Evolutionary conservation across 2,797 vertebrate species (phyloP), one percentile per base, ranked within the genome.

Genomic region (Gymnoscopelus braueri): DNA sequence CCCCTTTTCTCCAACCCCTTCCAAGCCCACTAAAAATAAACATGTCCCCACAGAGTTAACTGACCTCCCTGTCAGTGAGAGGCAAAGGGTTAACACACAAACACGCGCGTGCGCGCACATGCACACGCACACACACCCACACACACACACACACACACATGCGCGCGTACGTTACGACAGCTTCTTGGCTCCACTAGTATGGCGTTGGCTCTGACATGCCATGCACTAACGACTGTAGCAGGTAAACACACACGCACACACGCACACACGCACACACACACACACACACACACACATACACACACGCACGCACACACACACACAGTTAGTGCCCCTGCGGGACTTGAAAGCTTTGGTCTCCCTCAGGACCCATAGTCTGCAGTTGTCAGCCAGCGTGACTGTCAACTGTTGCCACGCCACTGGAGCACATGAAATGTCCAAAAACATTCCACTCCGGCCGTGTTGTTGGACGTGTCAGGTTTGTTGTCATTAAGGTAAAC

Each of bases 21-120:
- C 69, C 66, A 79, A 82, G 82, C 88, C 86, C 87, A 83, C 88
- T 91, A 88, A 91, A 92, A 92, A 91, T 91, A 92, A 92, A 93
- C 91, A 92, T 79, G 83, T 90, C 88, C 89, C 89, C 87, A 78
- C 81, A 87, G 87, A 88, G 89, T 88, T 24, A 66, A 63, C 71
- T 73, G 57, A 91, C 91, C 91, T 88, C 89, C 87, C 87, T 90
- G 91, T 91, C 90, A 90, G 88, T 82, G 83, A 89, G 87, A 75
- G 84, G 85, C 81, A 77, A 90, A 87, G 89, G 88, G 87, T 92
- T 91, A 89, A 88, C 81, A 89, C 66, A 85, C n/a, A 88, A 78
- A 32, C 39, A n/a, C 23, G 49, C 64, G 58, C 64, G 29, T 86
- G 75, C 82, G 88, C 66, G 9, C 64, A 66, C 35, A 57, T 35